Conservation (phyloP, 1,140 invertebrate species). For the Heliconius eleuchia region DNA sequence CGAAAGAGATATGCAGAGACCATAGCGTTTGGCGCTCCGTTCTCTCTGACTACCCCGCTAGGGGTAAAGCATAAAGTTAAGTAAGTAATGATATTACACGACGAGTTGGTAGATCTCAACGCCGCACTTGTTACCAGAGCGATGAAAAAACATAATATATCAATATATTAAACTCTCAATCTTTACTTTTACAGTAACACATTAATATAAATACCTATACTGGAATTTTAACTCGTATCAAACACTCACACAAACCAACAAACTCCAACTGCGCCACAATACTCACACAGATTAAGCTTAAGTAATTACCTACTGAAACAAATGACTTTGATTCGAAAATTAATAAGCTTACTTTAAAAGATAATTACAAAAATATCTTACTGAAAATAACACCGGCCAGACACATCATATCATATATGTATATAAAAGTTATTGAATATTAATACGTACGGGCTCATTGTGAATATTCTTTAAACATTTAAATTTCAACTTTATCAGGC, state of each 20-base stretch:
- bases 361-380: not conserved
- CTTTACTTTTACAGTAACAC: no score
- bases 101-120: no score
- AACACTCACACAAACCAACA: not conserved
- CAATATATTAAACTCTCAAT: no score
- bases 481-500: constrained; percentile 27
- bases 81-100: no score
- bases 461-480: constrained; percentile 23
- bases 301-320: not conserved
- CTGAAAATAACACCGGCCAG: not conserved
- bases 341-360: not conserved
- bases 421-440: constrained; percentile 10
- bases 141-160: no score
- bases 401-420: not conserved
- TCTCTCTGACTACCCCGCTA: no score
- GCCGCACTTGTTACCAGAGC: no score
- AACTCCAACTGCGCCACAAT: not conserved
- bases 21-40: no score
- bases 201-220: no score
- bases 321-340: not conserved
- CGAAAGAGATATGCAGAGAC: no score
- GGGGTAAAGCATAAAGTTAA: no score
- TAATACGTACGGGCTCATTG: constrained; percentile 21
- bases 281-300: not conserved
- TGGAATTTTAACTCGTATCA: no score